Evolutionary conservation across 1,140 invertebrate species (phyloP).

Genomic region (Zaprionus gabonicus): DNA sequence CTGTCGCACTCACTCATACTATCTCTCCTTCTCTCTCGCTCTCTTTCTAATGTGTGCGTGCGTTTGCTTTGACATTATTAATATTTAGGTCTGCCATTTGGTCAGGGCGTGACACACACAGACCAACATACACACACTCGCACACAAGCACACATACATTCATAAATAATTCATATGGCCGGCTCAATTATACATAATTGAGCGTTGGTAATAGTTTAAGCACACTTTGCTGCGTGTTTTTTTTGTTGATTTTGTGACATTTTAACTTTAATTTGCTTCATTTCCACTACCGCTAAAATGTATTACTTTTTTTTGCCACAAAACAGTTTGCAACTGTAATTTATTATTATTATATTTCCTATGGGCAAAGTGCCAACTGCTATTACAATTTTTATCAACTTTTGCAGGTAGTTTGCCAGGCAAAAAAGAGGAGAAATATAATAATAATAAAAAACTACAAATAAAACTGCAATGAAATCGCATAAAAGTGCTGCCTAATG

Average conservation of each 20-base stretch:
- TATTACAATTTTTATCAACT: conserved; percentile 53
- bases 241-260: conserved; percentile 25
- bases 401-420: conserved; percentile 35
- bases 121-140: conserved; percentile 12
- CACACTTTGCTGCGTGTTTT: conserved; percentile 32
- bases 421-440: conserved; percentile 1
- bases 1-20: background rate
- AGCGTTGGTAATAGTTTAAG: conserved; percentile 53
- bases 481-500: conserved; percentile 59
- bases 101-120: conserved; percentile 29
- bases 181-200: conserved; percentile 53
- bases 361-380: conserved; percentile 61
- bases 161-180: conserved; percentile 49
- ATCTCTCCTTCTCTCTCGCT: background rate
- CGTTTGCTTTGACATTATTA: conserved; percentile 47
- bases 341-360: conserved; percentile 70
- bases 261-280: conserved; percentile 42
- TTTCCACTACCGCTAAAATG: conserved; percentile 43
- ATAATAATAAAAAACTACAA: conserved; percentile 38
- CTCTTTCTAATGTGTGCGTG: background rate
- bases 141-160: conserved; percentile 8
- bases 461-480: conserved; percentile 16
- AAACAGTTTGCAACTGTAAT: conserved; percentile 69
- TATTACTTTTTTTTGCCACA: conserved; percentile 42
- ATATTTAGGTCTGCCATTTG: conserved; percentile 50